These are phyloP conservation scores for Drosophila bocki DNA, from an alignment of 1,140 invertebrate genomes.

Conservation along the genomic window DNA sequence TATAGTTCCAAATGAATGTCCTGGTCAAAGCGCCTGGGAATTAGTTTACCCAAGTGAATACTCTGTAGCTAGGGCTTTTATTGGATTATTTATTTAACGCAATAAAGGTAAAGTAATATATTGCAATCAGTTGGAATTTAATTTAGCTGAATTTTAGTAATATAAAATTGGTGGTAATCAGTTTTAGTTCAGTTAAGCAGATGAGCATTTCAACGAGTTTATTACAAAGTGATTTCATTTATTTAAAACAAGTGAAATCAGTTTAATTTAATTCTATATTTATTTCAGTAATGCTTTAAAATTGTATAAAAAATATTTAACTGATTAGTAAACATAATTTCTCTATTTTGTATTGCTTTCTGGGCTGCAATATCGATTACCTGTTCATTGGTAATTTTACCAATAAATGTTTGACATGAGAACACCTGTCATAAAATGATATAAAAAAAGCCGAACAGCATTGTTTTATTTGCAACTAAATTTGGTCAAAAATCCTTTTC, in stretches of 20 bases:
- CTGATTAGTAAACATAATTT: neutral
- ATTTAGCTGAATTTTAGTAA: constrained; percentile 1
- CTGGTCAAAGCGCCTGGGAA: constrained; percentile 34
- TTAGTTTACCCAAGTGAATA: constrained; percentile 23
- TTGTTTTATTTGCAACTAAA: constrained; percentile 4
- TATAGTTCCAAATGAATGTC: constrained; percentile 30
- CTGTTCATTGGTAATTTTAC: neutral
- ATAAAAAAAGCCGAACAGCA: neutral
- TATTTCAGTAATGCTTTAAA: neutral
- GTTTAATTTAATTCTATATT: too few relatives aligned
- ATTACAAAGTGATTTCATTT: neutral
- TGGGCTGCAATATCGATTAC: neutral
- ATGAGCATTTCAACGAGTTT: neutral
- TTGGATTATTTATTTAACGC: constrained; percentile 13
- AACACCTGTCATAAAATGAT: constrained; percentile 2
- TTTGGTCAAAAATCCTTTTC: neutral
- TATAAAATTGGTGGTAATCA: too few relatives aligned
- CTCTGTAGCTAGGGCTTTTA: constrained; percentile 1
- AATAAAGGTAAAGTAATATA: neutral
- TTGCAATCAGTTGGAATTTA: neutral
- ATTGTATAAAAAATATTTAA: neutral
- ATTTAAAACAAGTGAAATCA: neutral
- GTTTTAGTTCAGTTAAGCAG: neutral
- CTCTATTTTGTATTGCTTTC: neutral
- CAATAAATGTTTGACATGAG: neutral